phyloP scores from a whole-genome alignment of 2,888 invertebrate genomes.

The Operophtera brumata region DNA sequence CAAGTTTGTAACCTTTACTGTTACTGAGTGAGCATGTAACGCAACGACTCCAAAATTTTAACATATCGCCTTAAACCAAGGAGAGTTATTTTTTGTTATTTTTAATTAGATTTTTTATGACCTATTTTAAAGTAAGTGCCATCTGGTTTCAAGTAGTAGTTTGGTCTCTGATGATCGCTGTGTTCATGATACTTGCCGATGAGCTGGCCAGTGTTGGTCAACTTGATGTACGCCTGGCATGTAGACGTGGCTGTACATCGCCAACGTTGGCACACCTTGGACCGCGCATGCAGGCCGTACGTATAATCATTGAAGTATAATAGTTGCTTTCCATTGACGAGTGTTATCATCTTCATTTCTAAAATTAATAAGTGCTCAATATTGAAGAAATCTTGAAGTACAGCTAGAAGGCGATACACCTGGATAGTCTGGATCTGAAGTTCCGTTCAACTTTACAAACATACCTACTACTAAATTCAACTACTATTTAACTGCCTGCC shows the following conservation, averaged over 20 bases:
- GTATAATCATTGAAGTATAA: slow-evolving; percentile 24
- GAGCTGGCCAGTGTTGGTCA: slow-evolving; percentile 12
- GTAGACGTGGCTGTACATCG: slow-evolving; percentile 30
- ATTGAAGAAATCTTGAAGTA: too few relatives aligned
- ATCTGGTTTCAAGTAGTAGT: slow-evolving; percentile 11
- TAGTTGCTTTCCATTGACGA: slow-evolving; percentile 23
- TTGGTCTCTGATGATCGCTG: slow-evolving; percentile 14
- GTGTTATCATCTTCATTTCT: slow-evolving; percentile 25
- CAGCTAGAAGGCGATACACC: too few relatives aligned
- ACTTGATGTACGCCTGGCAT: slow-evolving; percentile 35
- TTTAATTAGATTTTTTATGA: background rate
- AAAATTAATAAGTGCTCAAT: slow-evolving; percentile 1
- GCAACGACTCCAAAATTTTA: too few relatives aligned
- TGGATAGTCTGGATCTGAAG: too few relatives aligned
- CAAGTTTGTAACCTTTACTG: too few relatives aligned
- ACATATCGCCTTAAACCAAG: too few relatives aligned
- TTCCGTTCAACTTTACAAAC: too few relatives aligned
- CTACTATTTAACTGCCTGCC: too few relatives aligned
- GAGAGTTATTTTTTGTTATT: too few relatives aligned
- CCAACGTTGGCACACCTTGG: slow-evolving; percentile 24
- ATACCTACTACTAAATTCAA: too few relatives aligned
- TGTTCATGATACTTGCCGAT: slow-evolving; percentile 16
- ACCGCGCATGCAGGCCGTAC: slow-evolving; percentile 15
- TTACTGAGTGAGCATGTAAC: too few relatives aligned
- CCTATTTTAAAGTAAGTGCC: slow-evolving; percentile 21